phyloP scores from a whole-genome alignment of 2,888 invertebrate species.

The Thelaira solivaga region DNA sequence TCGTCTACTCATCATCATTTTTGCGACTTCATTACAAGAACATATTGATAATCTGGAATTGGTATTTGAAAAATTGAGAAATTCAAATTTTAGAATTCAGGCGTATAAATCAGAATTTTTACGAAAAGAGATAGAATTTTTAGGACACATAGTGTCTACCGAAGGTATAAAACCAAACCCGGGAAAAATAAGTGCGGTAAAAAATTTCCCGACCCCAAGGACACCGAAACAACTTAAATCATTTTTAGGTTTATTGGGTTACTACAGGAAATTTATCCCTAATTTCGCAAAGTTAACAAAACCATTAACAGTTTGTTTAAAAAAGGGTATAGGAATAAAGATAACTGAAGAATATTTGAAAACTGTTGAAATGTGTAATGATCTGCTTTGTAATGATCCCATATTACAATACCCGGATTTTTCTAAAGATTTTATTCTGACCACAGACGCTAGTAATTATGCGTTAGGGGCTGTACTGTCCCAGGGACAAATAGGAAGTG shows the following conservation, averaged over 20 bases:
- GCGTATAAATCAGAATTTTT: neutral
- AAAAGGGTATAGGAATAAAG: neutral
- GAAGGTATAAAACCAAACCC: neutral
- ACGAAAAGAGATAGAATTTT: neutral
- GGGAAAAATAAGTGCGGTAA: neutral
- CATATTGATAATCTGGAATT: too few species aligned
- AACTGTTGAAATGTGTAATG: too few species aligned
- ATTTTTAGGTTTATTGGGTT: neutral
- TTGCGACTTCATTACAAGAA: neutral
- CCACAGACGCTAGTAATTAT: too few species aligned
- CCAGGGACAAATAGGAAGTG: neutral
- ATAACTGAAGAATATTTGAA: neutral
- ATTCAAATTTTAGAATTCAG: neutral
- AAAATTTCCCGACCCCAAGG: neutral
- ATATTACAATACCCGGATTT: neutral
- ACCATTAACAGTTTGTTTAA: neutral
- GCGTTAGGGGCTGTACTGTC: neutral
- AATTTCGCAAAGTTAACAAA: neutral
- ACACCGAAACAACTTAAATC: neutral
- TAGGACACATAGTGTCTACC: neutral
- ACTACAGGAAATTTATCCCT: neutral
- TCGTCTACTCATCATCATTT: neutral
- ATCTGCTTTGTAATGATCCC: neutral
- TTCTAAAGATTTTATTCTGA: too few species aligned
- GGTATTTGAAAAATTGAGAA: neutral